Conservation (phyloP, 2,888 invertebrate genomes). For the Leuctra nigra region DNA sequence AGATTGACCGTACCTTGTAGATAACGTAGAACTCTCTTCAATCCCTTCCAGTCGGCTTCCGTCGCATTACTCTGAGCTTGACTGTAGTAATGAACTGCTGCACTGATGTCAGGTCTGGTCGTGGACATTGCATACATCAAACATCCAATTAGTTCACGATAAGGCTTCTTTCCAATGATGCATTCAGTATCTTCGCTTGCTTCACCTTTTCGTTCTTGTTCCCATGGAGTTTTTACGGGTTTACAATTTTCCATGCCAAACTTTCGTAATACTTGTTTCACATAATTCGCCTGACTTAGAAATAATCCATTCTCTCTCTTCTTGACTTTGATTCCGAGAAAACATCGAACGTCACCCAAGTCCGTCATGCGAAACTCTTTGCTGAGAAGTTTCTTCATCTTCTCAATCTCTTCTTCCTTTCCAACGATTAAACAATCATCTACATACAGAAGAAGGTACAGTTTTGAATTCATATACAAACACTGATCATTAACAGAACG, state of each 20-base stretch:
- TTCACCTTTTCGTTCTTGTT: constrained; percentile 15
- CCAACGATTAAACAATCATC: constrained; percentile 10
- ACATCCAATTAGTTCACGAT: constrained; percentile 29
- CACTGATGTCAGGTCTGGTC: constrained; percentile 21
- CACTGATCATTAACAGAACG: constrained; percentile 3
- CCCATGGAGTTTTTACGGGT: constrained; percentile 30
- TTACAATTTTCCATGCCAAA: constrained; percentile 34
- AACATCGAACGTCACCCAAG: constrained; percentile 30
- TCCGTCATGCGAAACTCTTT: constrained; percentile 33
- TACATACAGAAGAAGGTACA: constrained; percentile 11
- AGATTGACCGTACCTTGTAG: constrained; percentile 27
- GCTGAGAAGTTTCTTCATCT: constrained; percentile 28
- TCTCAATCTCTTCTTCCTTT: neutral
- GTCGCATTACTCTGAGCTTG: constrained; percentile 1
- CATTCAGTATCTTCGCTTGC: neutral
- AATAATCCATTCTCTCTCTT: constrained; percentile 27
- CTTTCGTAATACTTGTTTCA: constrained; percentile 30
- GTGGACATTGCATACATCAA: constrained; percentile 28
- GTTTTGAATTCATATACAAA: neutral
- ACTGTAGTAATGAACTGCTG: constrained; percentile 27
- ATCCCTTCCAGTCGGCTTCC: constrained; percentile 27
- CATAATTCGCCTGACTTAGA: constrained; percentile 31
- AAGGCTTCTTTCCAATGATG: constrained; percentile 23
- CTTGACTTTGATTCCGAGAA: constrained; percentile 33
- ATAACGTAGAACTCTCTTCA: constrained; percentile 31